phyloP scores from a whole-genome alignment of 2,888 invertebrate genomes.

The Sminthurides aquaticus region DNA sequence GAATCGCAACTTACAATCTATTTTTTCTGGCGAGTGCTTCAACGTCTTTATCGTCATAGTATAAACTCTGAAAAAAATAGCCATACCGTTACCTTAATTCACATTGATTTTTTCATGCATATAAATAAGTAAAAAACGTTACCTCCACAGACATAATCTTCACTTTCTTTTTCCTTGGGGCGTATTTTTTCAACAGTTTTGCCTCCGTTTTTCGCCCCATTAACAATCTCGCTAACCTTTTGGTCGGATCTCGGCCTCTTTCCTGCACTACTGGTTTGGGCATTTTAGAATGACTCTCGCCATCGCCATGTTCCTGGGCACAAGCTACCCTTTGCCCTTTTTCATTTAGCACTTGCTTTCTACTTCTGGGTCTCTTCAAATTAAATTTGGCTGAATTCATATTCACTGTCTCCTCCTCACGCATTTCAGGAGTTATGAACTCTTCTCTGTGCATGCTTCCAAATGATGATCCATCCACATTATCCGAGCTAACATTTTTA shows the following conservation, averaged over 20 bases:
- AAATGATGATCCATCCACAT: not conserved
- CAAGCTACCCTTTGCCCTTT: not conserved
- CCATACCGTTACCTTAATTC: too few relatives aligned
- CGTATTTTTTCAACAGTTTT: not conserved
- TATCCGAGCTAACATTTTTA: too few relatives aligned
- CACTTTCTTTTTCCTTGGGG: not conserved
- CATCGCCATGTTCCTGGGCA: too few relatives aligned
- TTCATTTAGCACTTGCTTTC: not conserved
- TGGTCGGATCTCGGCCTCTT: not conserved
- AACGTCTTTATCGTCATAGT: conserved; percentile 19
- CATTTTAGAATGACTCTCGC: too few relatives aligned
- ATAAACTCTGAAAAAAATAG: not conserved
- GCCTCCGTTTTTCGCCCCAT: not conserved
- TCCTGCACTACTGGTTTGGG: not conserved
- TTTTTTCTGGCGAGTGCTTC: conserved; percentile 16
- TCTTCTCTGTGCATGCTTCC: not conserved
- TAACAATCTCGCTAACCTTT: not conserved
- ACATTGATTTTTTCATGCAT: too few relatives aligned
- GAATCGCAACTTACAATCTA: conserved; percentile 15
- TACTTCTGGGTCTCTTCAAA: not conserved
- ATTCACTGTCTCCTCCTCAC: not conserved
- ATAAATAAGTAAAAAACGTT: too few relatives aligned
- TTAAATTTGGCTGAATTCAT: not conserved
- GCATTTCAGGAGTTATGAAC: not conserved
- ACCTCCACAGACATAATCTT: not conserved